Conservation (phyloP, 2,797 vertebrate genomes). For the Buceros bicornis region DNA sequence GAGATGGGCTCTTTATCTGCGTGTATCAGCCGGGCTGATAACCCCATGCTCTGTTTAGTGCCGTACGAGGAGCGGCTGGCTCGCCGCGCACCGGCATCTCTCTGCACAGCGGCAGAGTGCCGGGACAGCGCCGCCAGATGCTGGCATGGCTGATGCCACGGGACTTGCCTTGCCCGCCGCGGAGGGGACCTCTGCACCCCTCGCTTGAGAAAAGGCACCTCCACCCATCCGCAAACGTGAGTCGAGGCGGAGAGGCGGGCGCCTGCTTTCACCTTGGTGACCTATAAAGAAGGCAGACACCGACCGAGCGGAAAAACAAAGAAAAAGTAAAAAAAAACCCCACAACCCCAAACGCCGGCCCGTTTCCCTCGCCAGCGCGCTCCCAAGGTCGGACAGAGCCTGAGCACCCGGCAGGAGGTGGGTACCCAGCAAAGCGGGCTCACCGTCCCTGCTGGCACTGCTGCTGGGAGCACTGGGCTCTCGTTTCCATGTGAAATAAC, state of each 20-base stretch:
- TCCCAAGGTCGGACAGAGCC: conserved; percentile 1
- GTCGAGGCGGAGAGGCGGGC: not conserved
- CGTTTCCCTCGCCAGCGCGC: not conserved
- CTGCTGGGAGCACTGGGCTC: accelerated
- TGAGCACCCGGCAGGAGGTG: accelerated
- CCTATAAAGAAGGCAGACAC: not conserved
- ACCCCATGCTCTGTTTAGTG: conserved; percentile 83
- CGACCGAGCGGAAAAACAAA: not conserved
- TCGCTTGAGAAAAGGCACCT: accelerated
- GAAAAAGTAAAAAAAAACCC: not conserved
- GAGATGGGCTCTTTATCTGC: conserved; percentile 82
- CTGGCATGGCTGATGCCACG: accelerated
- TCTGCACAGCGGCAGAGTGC: not conserved
- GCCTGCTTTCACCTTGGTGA: not conserved
- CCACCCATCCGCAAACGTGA: accelerated
- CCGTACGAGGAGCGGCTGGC: conserved; percentile 82
- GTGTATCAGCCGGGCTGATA: conserved; percentile 87
- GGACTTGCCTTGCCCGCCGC: accelerated
- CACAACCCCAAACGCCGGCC: not conserved
- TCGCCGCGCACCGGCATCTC: not conserved
- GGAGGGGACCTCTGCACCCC: not conserved
- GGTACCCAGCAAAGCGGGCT: not conserved
- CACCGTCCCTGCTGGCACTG: no score
- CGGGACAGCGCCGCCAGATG: not conserved
- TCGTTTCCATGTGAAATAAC: accelerated